phyloP scores from a whole-genome alignment of 2,888 invertebrate genomes.

The Pandemis heparana region DNA sequence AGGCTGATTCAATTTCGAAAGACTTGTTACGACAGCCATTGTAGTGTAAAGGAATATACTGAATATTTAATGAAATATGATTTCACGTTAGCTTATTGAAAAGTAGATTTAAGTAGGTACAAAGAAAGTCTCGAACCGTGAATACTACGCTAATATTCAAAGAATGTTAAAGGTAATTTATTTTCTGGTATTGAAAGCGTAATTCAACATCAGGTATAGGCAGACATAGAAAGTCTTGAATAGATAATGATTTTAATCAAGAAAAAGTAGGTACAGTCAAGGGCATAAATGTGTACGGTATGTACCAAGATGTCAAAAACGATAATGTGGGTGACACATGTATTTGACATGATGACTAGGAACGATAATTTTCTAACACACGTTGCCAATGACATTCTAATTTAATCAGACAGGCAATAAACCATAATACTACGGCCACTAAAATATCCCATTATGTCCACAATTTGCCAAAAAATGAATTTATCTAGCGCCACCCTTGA shows the following conservation, averaged over 20 bases:
- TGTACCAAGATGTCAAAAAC: no score
- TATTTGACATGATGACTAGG: no score
- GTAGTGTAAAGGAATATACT: background rate
- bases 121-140: background rate
- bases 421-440: constrained; percentile 4
- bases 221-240: background rate
- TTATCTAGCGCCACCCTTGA: constrained; percentile 31
- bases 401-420: constrained; percentile 21
- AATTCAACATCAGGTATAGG: background rate
- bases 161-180: background rate
- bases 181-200: background rate
- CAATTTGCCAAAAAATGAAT: constrained; percentile 38
- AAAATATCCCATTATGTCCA: constrained; percentile 16
- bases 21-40: background rate
- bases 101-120: background rate
- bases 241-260: background rate
- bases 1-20: background rate
- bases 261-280: no score
- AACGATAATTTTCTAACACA: no score
- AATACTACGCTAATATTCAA: background rate
- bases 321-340: no score
- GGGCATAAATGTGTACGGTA: no score
- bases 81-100: background rate
- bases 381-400: background rate
- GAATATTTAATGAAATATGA: background rate